Evolutionary conservation across 2,113 vertebrate genomes (phyloP), one percentile per base, ranked within the genome.

Genomic region (Andinoacara biseriatus): DNA sequence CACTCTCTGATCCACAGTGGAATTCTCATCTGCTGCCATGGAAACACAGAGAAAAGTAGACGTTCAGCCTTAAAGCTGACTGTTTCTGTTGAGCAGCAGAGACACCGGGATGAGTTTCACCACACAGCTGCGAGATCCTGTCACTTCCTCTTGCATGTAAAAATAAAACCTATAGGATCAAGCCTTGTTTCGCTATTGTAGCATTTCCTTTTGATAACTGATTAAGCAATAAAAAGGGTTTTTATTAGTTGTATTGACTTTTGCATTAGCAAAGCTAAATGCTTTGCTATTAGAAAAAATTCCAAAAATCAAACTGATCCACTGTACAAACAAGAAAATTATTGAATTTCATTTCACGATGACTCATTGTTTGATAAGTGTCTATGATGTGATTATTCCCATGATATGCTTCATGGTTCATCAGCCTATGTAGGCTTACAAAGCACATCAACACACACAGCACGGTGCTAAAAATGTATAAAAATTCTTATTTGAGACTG

Each of bases 11-110:
- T 84, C 18, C 63, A 49, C 40, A 29, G 22, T 59, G 62, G 63
- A 76, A 78, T 76, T 82, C 76, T 52, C 56, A 89, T 91, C 86
- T 93, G 92, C 83, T 94, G 24, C 91, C 94, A 94, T 94, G 87
- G 91, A 87, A 94, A 92, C 93, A 90, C 29, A 22, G 83, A 81
- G 57, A 62, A 67, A 76, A 31, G 65, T 60, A 58, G 58, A 57
- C 11, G 8, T 67, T 58, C n/a, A 43, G 56, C 40, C 85, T 87
- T 81, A n/a, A 72, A 29, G 11, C 24, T 77, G 35, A 80, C 57
- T 52, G 74, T 7, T 20, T 29, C 24, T 67, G 49, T 20, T 33
- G 31, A 63, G 78, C 40, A 77, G 74, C 33, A 35, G 18, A 80
- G 15, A 58, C 29, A 35, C 33, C 57, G 26, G 62, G 33, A 78